Evolutionary conservation across 2,888 invertebrate genomes (phyloP).

Genomic region (Coenonympha arcania): DNA sequence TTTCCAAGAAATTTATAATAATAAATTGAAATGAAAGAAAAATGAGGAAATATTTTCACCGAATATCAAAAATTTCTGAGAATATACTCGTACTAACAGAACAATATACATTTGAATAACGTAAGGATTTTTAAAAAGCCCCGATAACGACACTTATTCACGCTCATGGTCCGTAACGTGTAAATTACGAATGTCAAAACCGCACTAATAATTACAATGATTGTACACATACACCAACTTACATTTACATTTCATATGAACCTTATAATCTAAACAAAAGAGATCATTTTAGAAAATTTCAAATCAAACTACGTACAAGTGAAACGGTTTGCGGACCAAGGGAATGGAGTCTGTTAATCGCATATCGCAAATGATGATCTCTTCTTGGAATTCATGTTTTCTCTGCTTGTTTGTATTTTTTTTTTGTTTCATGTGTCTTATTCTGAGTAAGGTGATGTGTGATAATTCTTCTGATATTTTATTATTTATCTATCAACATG

Average conservation of each 20-base stretch:
- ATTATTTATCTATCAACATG: not conserved
- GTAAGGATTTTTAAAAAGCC: constrained; percentile 47
- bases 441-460: constrained; percentile 18
- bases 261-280: constrained; percentile 20
- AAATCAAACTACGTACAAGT: constrained; percentile 10
- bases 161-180: constrained; percentile 47
- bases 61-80: constrained; percentile 13
- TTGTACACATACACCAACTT: constrained; percentile 27
- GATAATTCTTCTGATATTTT: not conserved
- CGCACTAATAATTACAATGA: constrained; percentile 49
- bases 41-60: constrained; percentile 1
- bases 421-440: constrained; percentile 22
- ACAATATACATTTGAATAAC: constrained; percentile 55
- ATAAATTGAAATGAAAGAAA: not conserved
- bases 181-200: constrained; percentile 53
- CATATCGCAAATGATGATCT: constrained; percentile 42
- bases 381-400: constrained; percentile 39
- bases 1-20: not conserved
- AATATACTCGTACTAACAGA: constrained; percentile 30
- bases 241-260: not conserved
- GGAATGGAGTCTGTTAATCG: constrained; percentile 42
- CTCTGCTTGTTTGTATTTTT: constrained; percentile 30
- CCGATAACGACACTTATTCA: constrained; percentile 52
- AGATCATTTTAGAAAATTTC: constrained; percentile 20
- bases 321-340: constrained; percentile 39